Percentiles rank a stretch among this genome's conserved stretches.
Conservation (phyloP, 1,140 invertebrate species). For the Diorhabda elongata region DNA sequence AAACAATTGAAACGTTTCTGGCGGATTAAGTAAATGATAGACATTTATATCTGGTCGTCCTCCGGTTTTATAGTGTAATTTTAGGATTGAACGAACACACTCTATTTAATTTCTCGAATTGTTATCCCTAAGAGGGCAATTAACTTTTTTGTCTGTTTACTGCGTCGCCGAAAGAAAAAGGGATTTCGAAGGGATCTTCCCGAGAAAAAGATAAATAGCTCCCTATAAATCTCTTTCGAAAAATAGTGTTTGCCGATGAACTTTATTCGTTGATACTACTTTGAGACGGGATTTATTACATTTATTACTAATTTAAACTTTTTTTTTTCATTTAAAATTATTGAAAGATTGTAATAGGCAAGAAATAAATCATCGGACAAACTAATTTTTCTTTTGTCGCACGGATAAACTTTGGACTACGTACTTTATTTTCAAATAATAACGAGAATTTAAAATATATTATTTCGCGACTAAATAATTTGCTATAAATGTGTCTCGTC, state of each 20-base stretch:
- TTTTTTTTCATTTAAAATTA: too few species aligned
- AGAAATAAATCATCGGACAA: too few species aligned
- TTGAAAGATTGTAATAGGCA: too few species aligned
- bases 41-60: constrained; percentile 28
- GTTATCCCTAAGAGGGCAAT: constrained; percentile 27
- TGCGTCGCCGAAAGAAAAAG: constrained; percentile 1
- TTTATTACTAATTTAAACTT: too few species aligned
- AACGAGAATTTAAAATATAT: too few species aligned
- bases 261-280: not conserved
- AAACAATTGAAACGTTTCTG: constrained; percentile 32
- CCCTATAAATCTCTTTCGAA: not conserved
- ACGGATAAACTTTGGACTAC: too few species aligned
- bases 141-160: constrained; percentile 25
- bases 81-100: constrained; percentile 28
- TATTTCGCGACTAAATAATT: too few species aligned
- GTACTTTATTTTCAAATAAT: too few species aligned
- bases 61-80: constrained; percentile 31
- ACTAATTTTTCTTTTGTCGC: too few species aligned
- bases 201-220: constrained; percentile 2
- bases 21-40: constrained; percentile 32
- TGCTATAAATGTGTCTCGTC: too few species aligned
- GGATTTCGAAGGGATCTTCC: not conserved
- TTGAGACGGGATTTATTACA: too few species aligned
- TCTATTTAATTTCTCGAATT: constrained; percentile 31
- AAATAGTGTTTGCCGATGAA: constrained; percentile 2